Percentiles rank a stretch among this genome's conserved stretches.
phyloP scores from a whole-genome alignment of 2,888 invertebrate species.

The Steinernema scapterisci region DNA sequence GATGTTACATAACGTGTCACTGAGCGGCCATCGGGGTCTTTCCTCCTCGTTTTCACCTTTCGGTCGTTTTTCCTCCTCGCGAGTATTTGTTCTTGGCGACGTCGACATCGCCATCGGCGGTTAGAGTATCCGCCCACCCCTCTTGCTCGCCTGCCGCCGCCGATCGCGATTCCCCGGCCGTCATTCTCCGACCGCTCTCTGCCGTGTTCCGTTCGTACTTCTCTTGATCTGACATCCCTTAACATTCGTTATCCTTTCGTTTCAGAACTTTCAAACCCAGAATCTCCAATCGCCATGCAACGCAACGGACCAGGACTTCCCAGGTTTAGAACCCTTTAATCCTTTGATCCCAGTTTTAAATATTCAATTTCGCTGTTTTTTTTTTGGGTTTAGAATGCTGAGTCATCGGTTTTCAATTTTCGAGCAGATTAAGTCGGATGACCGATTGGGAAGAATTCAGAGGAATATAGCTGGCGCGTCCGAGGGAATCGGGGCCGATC shows the following conservation, averaged over 20 bases:
- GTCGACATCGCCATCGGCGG: constrained; percentile 18
- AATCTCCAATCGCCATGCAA: background rate
- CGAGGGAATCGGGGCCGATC: too few relatives aligned
- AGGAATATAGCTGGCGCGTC: too few relatives aligned
- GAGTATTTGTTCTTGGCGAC: constrained; percentile 8
- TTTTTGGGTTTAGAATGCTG: background rate
- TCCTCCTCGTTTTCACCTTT: background rate
- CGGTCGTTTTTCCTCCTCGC: background rate
- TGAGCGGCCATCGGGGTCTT: too few relatives aligned
- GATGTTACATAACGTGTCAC: background rate
- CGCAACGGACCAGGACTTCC: constrained; percentile 11
- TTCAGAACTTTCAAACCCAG: too few relatives aligned
- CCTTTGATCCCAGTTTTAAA: background rate
- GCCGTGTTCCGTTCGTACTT: constrained; percentile 7
- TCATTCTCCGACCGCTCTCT: background rate
- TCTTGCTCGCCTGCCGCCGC: background rate
- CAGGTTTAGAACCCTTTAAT: background rate
- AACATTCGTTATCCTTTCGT: background rate
- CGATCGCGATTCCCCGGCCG: background rate
- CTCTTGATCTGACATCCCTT: background rate
- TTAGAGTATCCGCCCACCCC: constrained; percentile 6
- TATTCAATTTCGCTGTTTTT: background rate
- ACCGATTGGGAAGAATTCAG: too few relatives aligned
- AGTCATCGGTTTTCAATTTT: too few relatives aligned
- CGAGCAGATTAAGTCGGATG: too few relatives aligned